Evolutionary conservation across 2,888 invertebrate genomes (phyloP), one percentile per base, ranked within the genome.

Genomic region (Maniola hyperantus): DNA sequence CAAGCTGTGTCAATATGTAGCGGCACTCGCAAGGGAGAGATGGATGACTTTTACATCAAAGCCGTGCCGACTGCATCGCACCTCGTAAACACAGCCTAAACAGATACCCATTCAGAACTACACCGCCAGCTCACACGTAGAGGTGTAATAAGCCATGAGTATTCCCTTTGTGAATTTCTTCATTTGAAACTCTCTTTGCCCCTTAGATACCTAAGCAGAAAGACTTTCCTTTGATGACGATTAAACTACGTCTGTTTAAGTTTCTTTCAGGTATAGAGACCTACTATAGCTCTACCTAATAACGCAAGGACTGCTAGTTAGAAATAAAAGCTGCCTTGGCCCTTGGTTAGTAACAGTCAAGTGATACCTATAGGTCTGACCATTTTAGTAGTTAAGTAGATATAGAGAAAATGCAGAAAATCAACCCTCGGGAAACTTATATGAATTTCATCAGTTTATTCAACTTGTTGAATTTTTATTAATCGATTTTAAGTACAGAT

Each of bases 31-130:
- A 79, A 79, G 81, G 79, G 82, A 78, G 81, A 78, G 75, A 79
- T 77, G 75, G 79, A 86, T 88, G 85, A 85, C 82, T 90, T 87
- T 86, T 83, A 89, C 85, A 91, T 91, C 91, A 91, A 91, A 89
- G 86, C 84, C 74, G 79, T 72, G 77, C 77, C 76, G 76, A 78
- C 81, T 81, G 81, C 80, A 78, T 82, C 80, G 74, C 81, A 80
- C 81, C 75, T 77, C 76, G 79, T 79, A 82, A 67, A 70, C 69
- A 70, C 67, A 80, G 79, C 79, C 80, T 65, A 72, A 72, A 72
- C 66, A 69, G 68, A 64, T 68, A 67, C 66, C 57, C 64, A 68
- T 72, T 71, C 64, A 68, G 57, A 68, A 71, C 70, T 72, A 67
- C 65, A 57, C 62, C 44, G 10, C 54, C 65, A 64, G 62, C 64